Evolutionary conservation across 1,140 invertebrate species (phyloP), one percentile per base, ranked within the genome.

Genomic region (Pseudachorutes palmiensis): DNA sequence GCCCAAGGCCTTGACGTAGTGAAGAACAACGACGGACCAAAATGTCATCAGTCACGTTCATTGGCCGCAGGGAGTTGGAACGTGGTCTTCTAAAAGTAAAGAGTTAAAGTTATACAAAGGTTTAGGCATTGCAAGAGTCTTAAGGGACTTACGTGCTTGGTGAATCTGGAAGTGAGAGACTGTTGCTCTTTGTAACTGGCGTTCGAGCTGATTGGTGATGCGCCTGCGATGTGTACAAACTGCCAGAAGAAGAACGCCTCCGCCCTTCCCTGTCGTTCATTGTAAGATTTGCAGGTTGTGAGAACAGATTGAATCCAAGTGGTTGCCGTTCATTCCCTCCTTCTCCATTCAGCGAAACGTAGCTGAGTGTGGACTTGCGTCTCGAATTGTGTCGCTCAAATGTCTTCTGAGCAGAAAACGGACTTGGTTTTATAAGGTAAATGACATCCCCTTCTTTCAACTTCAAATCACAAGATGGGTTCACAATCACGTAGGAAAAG

Each of bases 401-500:
- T 0, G 91, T 93, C 79, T 94, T 94, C 78, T 94, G 91, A 3
- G 91, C 91, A 31, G 91, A 93, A 75, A 95, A 94, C 3, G 92
- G 92, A 75, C 89, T 92, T 0, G 92, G 92, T 31, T 74, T 74
- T 14, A 74, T 74, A n/a, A 68, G 69, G 51, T 74, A 74, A 62
- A 74, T 62, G 22, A 71, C 55, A 65, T 74, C 72, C 1, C 72
- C 71, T 48, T 70, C 90, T 80, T 97, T 92, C 59, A 99, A 82
- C 77, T 94, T 94, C 1, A 98, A 82, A 81, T 99, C 96, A 82
- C 94, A 97, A 77, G 91, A 94, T 0, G 96, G 96, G 77, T 99
- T 99, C 75, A 98, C 97, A 73, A 99, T 97, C 62, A 98, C 95
- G 80, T 97, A 99, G 1, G 94, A 97, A 5, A 98, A 83, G 69